Conservation (phyloP, 1,140 invertebrate species). For the Zaprionus vittiger region DNA sequence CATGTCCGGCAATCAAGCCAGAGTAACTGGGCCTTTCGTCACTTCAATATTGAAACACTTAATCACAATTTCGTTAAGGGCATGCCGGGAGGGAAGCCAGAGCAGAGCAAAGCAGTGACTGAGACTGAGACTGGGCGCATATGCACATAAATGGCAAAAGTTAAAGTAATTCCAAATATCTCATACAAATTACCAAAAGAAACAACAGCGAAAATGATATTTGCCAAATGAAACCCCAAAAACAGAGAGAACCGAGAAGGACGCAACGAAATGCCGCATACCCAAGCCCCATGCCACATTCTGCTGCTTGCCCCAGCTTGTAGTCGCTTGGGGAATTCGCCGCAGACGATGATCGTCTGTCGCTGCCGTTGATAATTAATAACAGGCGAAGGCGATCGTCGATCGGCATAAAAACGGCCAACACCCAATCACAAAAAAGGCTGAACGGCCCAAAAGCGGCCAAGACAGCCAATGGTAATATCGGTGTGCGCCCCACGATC, state of each 20-base stretch:
- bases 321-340: conserved; percentile 65
- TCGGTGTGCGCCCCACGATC: conserved; percentile 50
- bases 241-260: background rate
- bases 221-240: conserved; percentile 25
- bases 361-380: conserved; percentile 76
- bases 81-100: conserved; percentile 41
- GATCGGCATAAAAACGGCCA: conserved; percentile 71
- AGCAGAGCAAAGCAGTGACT: background rate
- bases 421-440: conserved; percentile 76
- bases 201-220: conserved; percentile 70
- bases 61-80: conserved; percentile 82
- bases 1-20: conserved; percentile 24
- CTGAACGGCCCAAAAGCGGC: conserved; percentile 33
- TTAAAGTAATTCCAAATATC: conserved; percentile 72
- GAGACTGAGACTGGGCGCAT: background rate
- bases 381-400: conserved; percentile 46
- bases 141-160: conserved; percentile 73
- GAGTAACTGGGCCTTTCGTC: conserved; percentile 67
- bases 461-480: conserved; percentile 68
- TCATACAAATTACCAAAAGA: conserved; percentile 81
- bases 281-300: conserved; percentile 33
- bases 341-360: conserved; percentile 61
- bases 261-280: conserved; percentile 55
- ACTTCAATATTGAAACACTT: conserved; percentile 83
- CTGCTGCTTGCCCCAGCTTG: conserved; percentile 33